Conservation (phyloP, 2,797 vertebrate genomes). For the Silurus lanzhouensis region DNA sequence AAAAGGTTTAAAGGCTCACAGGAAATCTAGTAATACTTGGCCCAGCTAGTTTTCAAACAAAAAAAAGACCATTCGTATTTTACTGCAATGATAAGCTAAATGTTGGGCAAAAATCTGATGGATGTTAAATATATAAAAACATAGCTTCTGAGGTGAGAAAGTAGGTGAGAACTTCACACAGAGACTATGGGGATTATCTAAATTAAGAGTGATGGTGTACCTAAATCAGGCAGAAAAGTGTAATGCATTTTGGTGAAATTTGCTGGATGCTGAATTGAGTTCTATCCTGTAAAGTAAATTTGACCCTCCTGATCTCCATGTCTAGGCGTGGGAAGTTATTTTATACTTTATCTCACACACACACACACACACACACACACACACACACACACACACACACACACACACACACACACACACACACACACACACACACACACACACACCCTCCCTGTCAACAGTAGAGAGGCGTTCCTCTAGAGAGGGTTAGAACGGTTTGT, state of each 20-base stretch:
- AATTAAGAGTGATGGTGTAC: background rate
- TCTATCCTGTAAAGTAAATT: conserved; percentile 14
- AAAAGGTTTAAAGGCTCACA: background rate
- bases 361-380: conserved; percentile 12
- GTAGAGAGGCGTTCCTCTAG: conserved; percentile 29
- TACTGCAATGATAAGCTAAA: background rate
- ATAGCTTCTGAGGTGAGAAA: background rate
- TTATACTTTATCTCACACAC: conserved; percentile 1
- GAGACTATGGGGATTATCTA: background rate
- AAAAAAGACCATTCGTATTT: background rate
- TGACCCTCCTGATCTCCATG: conserved; percentile 27
- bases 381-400: conserved; percentile 7
- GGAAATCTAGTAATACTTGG: background rate
- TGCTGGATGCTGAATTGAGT: conserved; percentile 8
- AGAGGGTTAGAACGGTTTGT: conserved; percentile 43
- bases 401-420: background rate
- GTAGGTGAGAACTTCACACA: background rate
- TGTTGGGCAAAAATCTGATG: background rate
- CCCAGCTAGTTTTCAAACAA: background rate
- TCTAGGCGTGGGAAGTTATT: conserved; percentile 39
- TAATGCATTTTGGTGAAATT: conserved; percentile 1
- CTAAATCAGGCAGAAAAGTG: background rate
- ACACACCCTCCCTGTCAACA: background rate
- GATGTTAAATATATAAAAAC: background rate
- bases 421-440: background rate